Evolutionary conservation across 1,140 invertebrate species (phyloP).

Genomic region (Drosophila pseudoobscura): DNA sequence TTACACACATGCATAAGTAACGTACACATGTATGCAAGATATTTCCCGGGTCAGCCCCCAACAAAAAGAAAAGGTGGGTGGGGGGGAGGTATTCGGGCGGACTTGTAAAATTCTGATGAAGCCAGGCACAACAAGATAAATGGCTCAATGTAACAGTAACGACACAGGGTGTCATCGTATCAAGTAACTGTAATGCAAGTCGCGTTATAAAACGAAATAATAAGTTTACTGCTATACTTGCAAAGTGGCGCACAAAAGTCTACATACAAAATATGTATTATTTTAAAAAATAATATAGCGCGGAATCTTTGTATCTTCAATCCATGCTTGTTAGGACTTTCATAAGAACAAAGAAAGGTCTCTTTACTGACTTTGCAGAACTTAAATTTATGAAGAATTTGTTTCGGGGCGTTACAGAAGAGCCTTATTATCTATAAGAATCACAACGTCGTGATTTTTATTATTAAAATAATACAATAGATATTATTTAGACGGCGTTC

Average conservation of each 20-base stretch:
- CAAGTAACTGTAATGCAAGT: conserved; percentile 43
- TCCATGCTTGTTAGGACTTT: no score
- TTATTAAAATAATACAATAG: no score
- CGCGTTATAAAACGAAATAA: conserved; percentile 9
- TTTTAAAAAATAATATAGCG: no score
- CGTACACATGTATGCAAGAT: conserved; percentile 1
- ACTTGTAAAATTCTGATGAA: conserved; percentile 56
- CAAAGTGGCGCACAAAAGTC: not conserved
- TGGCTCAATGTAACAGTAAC: conserved; percentile 24
- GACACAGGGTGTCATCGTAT: conserved; percentile 19
- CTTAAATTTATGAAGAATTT: no score
- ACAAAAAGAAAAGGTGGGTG: conserved; percentile 34
- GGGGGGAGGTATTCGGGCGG: conserved; percentile 36
- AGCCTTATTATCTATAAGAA: no score
- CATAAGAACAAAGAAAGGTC: no score
- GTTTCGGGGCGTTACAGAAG: no score
- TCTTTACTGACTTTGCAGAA: no score
- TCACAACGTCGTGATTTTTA: no score
- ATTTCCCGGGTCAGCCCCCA: conserved; percentile 43
- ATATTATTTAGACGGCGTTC: no score
- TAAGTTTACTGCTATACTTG: not conserved
- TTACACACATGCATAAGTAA: conserved; percentile 6
- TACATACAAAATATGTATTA: not conserved
- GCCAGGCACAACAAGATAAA: conserved; percentile 45
- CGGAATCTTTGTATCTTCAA: no score